A percentile compares a stretch with the other conserved stretches of the same genome.
phyloP scores from a whole-genome alignment of 2,888 invertebrate species.

The Cenopis cana region DNA sequence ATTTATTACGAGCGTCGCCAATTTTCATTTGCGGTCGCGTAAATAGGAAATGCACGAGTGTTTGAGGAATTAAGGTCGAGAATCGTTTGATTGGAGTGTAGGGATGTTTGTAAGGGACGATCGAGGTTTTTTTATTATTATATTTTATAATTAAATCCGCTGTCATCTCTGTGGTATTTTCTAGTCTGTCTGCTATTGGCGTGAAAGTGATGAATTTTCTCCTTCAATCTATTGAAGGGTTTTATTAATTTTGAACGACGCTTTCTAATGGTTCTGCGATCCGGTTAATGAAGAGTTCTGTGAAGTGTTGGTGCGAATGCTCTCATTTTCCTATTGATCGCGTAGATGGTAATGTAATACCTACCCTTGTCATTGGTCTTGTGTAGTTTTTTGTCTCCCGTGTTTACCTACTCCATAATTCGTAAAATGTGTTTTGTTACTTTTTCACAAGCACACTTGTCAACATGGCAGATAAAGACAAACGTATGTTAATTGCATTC shows the following conservation, averaged over 20 bases:
- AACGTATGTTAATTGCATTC: too few species aligned
- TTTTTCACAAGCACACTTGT: too few species aligned
- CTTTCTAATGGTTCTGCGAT: constrained; percentile 34
- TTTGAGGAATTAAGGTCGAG: constrained; percentile 59
- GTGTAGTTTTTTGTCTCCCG: neutral
- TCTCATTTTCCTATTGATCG: constrained; percentile 5
- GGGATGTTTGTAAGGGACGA: constrained; percentile 74
- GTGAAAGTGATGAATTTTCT: constrained; percentile 73
- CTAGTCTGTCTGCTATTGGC: constrained; percentile 79
- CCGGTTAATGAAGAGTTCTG: constrained; percentile 21
- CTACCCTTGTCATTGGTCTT: too few species aligned
- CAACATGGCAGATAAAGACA: too few species aligned
- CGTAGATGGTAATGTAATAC: neutral
- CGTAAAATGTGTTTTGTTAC: too few species aligned
- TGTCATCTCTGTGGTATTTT: constrained; percentile 78
- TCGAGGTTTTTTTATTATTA: constrained; percentile 78
- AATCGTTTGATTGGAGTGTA: constrained; percentile 61
- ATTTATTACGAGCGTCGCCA: constrained; percentile 71
- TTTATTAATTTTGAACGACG: constrained; percentile 67
- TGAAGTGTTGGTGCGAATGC: neutral
- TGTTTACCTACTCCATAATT: too few species aligned
- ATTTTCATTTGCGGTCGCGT: constrained; percentile 52
- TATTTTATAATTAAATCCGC: constrained; percentile 84
- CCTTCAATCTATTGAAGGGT: constrained; percentile 64
- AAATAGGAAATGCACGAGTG: constrained; percentile 50